phyloP scores from a whole-genome alignment of 2,797 vertebrate genomes.

The Urophycis tenuis region DNA sequence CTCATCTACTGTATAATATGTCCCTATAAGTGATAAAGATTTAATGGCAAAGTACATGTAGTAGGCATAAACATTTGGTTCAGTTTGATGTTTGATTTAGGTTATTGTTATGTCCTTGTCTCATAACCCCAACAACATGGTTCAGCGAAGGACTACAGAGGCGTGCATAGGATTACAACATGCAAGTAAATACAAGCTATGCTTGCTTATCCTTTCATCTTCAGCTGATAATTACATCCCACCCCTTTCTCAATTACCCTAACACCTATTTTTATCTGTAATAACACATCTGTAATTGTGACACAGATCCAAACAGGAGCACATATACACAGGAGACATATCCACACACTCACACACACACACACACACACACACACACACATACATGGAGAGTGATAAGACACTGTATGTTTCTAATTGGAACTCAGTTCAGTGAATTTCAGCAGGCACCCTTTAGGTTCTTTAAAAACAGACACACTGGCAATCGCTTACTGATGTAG shows the following conservation, averaged over 20 bases:
- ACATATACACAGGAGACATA: background rate
- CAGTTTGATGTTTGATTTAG: background rate
- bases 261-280: background rate
- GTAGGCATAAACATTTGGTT: background rate
- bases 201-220: background rate
- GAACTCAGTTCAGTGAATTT: constrained; percentile 50
- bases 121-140: background rate
- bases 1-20: background rate
- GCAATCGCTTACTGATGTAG: constrained; percentile 46
- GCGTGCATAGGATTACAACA: background rate
- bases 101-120: background rate
- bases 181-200: background rate
- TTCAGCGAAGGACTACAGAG: background rate
- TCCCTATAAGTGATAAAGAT: background rate
- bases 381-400: constrained; percentile 1
- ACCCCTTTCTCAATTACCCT: background rate
- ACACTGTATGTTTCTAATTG: constrained; percentile 37
- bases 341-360: background rate
- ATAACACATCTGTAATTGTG: background rate
- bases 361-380: background rate
- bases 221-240: background rate
- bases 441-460: constrained; percentile 51
- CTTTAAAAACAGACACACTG: constrained; percentile 50
- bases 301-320: background rate
- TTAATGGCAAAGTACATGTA: background rate